These are phyloP conservation scores for Rhinolophus sinicus DNA, from an alignment of 2,113 vertebrate species.

Conservation along the genomic window DNA sequence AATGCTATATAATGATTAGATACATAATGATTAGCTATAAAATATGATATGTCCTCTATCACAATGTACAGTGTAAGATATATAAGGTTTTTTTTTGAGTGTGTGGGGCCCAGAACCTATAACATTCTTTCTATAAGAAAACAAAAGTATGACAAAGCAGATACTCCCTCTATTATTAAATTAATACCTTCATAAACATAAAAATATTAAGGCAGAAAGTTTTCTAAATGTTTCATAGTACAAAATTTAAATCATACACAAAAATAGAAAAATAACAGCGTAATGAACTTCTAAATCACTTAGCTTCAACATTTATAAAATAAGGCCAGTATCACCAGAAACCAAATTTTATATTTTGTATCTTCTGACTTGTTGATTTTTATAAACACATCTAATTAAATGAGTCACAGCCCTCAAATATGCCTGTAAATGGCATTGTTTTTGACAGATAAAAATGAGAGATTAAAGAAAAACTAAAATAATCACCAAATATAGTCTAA, in stretches of 20 bases:
- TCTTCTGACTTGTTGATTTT: constrained; percentile 15
- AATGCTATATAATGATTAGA: background rate
- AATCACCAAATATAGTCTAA: background rate
- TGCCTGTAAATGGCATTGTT: constrained; percentile 7
- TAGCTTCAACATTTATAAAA: background rate
- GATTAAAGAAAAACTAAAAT: background rate
- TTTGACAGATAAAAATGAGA: constrained; percentile 11
- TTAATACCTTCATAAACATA: background rate
- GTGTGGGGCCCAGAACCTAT: background rate
- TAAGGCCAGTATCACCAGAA: constrained; percentile 6
- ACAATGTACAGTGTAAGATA: background rate
- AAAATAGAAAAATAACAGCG: constrained; percentile 9
- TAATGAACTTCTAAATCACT: background rate
- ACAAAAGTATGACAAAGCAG: constrained; percentile 7
- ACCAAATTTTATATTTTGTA: background rate
- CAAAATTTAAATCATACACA: constrained; percentile 31
- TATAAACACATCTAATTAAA: constrained; percentile 24
- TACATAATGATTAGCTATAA: background rate
- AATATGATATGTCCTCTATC: background rate
- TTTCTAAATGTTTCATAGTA: background rate
- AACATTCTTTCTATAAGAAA: constrained; percentile 12
- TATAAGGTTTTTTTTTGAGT: background rate
- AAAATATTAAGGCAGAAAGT: background rate
- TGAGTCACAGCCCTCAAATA: background rate
- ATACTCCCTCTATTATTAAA: constrained; percentile 21